These are phyloP conservation scores for Diabrotica undecimpunctata DNA, from an alignment of 1,140 invertebrate species.

Conservation along the genomic window DNA sequence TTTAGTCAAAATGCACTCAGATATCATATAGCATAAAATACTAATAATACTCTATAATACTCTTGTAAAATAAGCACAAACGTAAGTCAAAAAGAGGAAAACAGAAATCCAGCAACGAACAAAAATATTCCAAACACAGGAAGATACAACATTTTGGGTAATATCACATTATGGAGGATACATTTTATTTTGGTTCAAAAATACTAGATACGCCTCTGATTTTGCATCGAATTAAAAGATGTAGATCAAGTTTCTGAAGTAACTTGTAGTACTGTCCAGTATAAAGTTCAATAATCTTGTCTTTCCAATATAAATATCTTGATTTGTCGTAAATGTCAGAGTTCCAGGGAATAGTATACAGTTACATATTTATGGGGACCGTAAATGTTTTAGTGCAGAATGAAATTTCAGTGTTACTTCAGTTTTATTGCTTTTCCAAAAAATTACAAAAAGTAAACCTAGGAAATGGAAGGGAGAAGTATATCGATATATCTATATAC, in stretches of 20 bases:
- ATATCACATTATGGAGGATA: too few species aligned
- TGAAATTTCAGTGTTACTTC: conserved; percentile 5
- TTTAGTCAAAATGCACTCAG: too few species aligned
- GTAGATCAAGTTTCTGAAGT: conserved; percentile 16
- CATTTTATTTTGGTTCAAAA: too few species aligned
- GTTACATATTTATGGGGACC: background rate
- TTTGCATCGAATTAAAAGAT: conserved; percentile 3
- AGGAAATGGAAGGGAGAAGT: too few species aligned
- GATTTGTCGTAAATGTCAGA: background rate
- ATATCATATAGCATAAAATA: too few species aligned
- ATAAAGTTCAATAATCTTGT: conserved; percentile 19
- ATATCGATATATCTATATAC: too few species aligned
- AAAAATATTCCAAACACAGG: too few species aligned
- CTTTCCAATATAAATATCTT: conserved; percentile 1
- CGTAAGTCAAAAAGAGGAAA: too few species aligned
- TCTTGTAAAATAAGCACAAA: too few species aligned
- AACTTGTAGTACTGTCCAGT: conserved; percentile 1
- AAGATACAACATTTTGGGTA: too few species aligned
- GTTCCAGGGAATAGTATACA: background rate
- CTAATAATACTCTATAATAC: too few species aligned
- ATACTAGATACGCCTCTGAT: background rate
- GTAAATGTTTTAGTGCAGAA: background rate
- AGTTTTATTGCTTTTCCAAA: background rate
- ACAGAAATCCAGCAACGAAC: too few species aligned
- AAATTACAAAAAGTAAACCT: background rate